Evolutionary conservation across 1,140 invertebrate species (phyloP), one percentile per base, ranked within the genome.

Genomic region (Nephila pilipes): DNA sequence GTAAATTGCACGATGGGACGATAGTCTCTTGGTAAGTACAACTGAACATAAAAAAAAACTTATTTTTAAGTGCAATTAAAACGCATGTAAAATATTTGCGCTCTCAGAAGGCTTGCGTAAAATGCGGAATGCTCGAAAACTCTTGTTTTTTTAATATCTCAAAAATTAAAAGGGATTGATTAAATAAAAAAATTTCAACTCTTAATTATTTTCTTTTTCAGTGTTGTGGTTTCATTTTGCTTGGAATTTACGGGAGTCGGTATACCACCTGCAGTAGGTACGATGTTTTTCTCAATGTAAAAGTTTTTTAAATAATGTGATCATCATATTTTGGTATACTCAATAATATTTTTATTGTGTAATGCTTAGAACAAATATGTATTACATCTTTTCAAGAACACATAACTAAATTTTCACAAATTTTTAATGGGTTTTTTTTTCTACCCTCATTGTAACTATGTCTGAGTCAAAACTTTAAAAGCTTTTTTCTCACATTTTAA

Each of bases 161-260:
- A 10, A 46, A 46, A 46, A n/a, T 10, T 65, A 12, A 25, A 12
- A 3, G 6, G 10, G 2, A 14, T 12, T 22, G 22, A n/a, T 20
- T n/a, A 60, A 60, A n/a, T n/a, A n/a, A 6, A 65, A 65, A 14
- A 12, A 12, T 12, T 65, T 65, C 5, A 0, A 14, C 3, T 65
- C 25, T 2, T 29, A n/a, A n/a, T 46, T 10, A 10, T 46, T 65
- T 65, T 65, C 22, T 83, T 83, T 93, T 90, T 32, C 25, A 94
- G 94, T 36, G 83, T 98, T 8, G 95, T 96, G 5, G 95, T 99
- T 2, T 97, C 97, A 93, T 97, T 97, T 88, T 99, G 98, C 94
- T 96, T 99, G 94, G 97, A 97, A 85, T 99, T 98, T 94, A 96
- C 96, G 36, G 98, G 98, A 0, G 96, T 97, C 90, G 97, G 97